Conservation (phyloP, 2,113 vertebrate species). For the Labeo rohita region DNA sequence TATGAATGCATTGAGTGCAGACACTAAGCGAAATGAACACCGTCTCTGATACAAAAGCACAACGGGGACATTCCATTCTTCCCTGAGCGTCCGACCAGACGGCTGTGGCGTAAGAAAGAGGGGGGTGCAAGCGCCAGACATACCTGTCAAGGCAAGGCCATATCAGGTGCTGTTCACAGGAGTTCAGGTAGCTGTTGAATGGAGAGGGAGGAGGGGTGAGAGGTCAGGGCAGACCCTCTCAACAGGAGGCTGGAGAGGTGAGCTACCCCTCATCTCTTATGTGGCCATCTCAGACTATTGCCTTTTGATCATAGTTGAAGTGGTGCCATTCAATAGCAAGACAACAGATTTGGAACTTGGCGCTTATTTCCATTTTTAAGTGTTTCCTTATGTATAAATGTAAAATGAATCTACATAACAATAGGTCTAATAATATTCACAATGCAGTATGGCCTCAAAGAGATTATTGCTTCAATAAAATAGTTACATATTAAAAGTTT, state of each 20-base stretch:
- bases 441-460: background rate
- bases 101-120: slow-evolving; percentile 20
- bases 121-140: slow-evolving; percentile 18
- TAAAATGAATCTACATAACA: background rate
- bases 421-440: background rate
- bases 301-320: background rate
- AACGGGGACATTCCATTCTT: slow-evolving; percentile 41
- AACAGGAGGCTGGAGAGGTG: slow-evolving; percentile 21
- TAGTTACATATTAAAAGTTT: background rate
- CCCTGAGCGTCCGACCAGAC: slow-evolving; percentile 1
- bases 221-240: slow-evolving; percentile 23
- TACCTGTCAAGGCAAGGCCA: slow-evolving; percentile 42
- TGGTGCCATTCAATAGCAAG: background rate
- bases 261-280: background rate
- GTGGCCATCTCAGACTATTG: background rate
- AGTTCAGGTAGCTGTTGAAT: slow-evolving; percentile 51
- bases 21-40: slow-evolving; percentile 44
- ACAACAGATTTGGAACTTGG: background rate
- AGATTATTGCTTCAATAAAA: background rate
- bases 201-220: slow-evolving; percentile 12
- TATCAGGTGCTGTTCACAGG: slow-evolving; percentile 51
- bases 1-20: slow-evolving; percentile 6
- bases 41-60: slow-evolving; percentile 24
- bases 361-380: background rate
- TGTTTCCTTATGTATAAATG: background rate